Percentiles rank a stretch among this genome's conserved stretches.
Conservation (phyloP, 1,140 invertebrate species). For the Bombus picipes region DNA sequence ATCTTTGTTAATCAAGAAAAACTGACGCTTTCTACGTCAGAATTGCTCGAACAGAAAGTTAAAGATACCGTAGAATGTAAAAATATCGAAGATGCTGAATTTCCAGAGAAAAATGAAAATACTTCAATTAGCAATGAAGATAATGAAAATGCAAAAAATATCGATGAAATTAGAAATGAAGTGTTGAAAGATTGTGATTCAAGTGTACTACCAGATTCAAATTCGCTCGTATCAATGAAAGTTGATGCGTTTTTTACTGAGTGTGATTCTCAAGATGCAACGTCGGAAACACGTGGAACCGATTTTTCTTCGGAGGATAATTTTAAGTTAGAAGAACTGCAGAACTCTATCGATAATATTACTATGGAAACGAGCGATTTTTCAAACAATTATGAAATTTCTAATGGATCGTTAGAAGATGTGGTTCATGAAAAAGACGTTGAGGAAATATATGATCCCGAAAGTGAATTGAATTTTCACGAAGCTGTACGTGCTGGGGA, state of each 20-base stretch:
- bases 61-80: neutral
- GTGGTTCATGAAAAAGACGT: neutral
- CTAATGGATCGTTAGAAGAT: neutral
- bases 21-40: neutral
- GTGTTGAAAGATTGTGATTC: neutral
- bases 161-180: neutral
- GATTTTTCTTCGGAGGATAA: neutral
- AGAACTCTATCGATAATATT: neutral
- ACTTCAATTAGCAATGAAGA: neutral
- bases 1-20: slow-evolving; percentile 5
- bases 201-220: neutral
- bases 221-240: neutral
- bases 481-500: slow-evolving; percentile 75
- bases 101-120: neutral
- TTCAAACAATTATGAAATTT: neutral
- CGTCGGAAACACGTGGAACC: slow-evolving; percentile 33
- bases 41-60: neutral
- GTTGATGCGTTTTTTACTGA: neutral
- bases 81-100: neutral
- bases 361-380: neutral
- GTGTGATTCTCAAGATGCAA: neutral
- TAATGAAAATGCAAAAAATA: neutral
- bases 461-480: slow-evolving; percentile 66
- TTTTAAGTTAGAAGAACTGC: slow-evolving; percentile 32
- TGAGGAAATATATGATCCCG: slow-evolving; percentile 20